A percentile compares a stretch with the other conserved stretches of the same genome.
phyloP scores from a whole-genome alignment of 2,797 vertebrate genomes.

The Craterocephalus amniculus region DNA sequence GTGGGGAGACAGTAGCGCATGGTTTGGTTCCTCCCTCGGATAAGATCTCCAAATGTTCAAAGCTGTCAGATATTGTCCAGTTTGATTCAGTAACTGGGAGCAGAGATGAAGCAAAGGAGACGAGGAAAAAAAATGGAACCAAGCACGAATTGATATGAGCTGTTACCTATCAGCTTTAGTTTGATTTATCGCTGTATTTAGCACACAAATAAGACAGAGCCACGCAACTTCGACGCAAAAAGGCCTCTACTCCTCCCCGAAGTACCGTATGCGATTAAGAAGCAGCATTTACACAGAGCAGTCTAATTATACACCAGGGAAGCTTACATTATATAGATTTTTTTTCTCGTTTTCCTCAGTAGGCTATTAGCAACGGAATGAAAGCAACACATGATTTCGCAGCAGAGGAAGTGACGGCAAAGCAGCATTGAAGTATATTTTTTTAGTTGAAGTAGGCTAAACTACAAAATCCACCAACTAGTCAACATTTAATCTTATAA shows the following conservation, averaged over 20 bases:
- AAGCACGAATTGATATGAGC: neutral
- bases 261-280: neutral
- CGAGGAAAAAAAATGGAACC: neutral
- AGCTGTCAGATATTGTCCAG: conserved; percentile 1
- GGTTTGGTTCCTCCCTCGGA: conserved; percentile 52
- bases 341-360: neutral
- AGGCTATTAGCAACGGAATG: too few species aligned
- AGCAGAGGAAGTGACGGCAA: too few species aligned
- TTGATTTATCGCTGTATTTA: neutral
- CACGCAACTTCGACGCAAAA: neutral
- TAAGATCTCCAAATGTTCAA: conserved; percentile 20
- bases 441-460: neutral
- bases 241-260: neutral
- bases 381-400: too few species aligned
- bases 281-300: neutral
- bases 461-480: too few species aligned
- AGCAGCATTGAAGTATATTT: neutral
- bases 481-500: too few species aligned
- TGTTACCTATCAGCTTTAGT: neutral
- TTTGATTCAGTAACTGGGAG: neutral
- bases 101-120: neutral
- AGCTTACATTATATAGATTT: neutral
- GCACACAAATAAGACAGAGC: neutral
- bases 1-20: conserved; percentile 62
- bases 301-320: neutral